Evolutionary conservation across 2,888 invertebrate species (phyloP).

Genomic region (Macrosoma leucophasiata): DNA sequence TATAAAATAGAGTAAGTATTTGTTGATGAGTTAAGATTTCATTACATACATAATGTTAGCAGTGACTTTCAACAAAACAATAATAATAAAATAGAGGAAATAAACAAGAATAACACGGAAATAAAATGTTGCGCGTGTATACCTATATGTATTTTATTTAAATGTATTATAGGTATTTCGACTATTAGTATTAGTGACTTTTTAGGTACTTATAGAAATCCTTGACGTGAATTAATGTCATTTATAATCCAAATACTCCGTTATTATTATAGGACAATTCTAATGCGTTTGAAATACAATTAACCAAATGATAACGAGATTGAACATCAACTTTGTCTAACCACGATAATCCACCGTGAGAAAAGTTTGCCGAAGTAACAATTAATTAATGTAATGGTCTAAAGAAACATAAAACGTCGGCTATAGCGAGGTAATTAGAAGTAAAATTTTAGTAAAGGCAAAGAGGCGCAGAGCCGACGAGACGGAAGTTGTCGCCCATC

Average conservation of each 20-base stretch:
- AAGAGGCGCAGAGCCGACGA: constrained; percentile 37
- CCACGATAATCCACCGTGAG: constrained; percentile 55
- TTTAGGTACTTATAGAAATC: no score
- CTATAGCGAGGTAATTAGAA: constrained; percentile 60
- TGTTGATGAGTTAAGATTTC: no score
- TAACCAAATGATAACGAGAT: constrained; percentile 2
- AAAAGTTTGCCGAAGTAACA: constrained; percentile 55
- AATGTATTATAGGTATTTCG: constrained; percentile 10
- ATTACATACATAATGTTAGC: no score
- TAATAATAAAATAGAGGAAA: not conserved
- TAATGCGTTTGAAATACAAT: not conserved
- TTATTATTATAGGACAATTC: no score
- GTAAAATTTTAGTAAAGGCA: constrained; percentile 51
- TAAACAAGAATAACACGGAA: not conserved
- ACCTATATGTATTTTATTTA: constrained; percentile 1
- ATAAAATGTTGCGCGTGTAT: not conserved
- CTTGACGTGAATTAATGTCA: no score
- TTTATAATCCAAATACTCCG: no score
- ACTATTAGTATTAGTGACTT: not conserved
- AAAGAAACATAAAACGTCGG: constrained; percentile 66
- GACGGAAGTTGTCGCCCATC: constrained; percentile 39
- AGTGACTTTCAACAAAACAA: no score
- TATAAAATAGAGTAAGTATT: no score
- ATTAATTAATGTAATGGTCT: constrained; percentile 67
- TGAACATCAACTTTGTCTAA: constrained; percentile 24